Evolutionary conservation across 1,140 invertebrate genomes (phyloP).

Genomic region (Polypedilum pembai): DNA sequence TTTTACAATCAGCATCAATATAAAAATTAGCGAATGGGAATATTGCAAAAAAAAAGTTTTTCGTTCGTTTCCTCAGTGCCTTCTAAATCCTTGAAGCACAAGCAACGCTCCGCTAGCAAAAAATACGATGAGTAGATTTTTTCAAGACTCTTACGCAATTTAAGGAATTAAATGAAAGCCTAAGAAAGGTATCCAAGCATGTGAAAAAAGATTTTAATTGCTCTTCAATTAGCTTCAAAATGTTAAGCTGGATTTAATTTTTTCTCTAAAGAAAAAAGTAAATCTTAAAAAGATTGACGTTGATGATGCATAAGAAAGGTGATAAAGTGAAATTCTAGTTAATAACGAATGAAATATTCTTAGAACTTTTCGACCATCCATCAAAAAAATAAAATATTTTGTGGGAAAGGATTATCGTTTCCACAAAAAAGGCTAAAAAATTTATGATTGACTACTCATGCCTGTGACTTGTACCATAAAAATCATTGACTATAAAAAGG

Average conservation of each 20-base stretch:
- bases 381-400: too few species aligned
- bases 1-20: background rate
- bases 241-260: background rate
- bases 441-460: conserved; percentile 3
- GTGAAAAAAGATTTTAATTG: conserved; percentile 7
- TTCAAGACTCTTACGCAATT: background rate
- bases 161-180: conserved; percentile 4
- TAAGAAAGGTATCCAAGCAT: conserved; percentile 8
- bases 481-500: conserved; percentile 18
- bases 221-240: background rate
- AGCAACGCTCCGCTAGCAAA: background rate
- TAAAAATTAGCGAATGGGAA: conserved; percentile 7
- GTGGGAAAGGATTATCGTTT: background rate
- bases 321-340: background rate
- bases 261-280: background rate
- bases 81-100: background rate
- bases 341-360: too few species aligned
- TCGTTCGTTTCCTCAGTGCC: background rate
- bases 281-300: background rate
- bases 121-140: too few species aligned
- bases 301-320: background rate
- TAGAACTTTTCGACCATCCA: too few species aligned
- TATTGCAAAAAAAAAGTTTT: conserved; percentile 1
- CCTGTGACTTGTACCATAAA: background rate
- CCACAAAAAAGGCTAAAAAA: conserved; percentile 6